Percentiles rank a stretch among this genome's conserved stretches.
These are phyloP conservation scores for Neotoma lepida DNA, from an alignment of 2,113 vertebrate species.

Conservation along the genomic window DNA sequence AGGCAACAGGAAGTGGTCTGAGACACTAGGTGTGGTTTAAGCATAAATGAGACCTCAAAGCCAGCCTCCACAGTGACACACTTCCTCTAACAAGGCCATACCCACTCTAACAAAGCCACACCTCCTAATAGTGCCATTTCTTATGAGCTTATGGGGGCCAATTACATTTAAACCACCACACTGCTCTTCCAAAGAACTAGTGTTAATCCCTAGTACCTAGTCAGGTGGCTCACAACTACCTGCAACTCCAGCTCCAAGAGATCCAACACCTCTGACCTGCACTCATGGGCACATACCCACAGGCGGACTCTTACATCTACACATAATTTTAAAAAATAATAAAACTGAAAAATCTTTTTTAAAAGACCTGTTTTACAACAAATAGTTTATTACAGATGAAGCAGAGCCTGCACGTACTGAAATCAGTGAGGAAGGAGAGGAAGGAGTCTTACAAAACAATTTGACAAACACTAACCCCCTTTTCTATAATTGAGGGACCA, in stretches of 20 bases:
- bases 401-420: background rate
- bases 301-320: background rate
- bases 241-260: background rate
- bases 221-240: background rate
- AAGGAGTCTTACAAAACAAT: slow-evolving; percentile 26
- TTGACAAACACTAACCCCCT: background rate
- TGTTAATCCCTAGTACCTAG: background rate
- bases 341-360: background rate
- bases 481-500: slow-evolving; percentile 10
- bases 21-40: too few relatives aligned
- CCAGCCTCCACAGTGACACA: background rate
- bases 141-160: background rate
- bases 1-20: background rate
- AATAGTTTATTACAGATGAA: background rate
- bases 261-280: background rate
- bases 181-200: background rate
- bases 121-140: background rate
- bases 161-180: background rate
- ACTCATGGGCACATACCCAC: background rate
- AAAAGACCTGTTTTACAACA: background rate
- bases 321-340: background rate
- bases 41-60: background rate
- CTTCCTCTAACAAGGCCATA: background rate
- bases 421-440: background rate
- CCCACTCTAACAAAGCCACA: background rate